phyloP scores from a whole-genome alignment of 1,140 invertebrate species.

The Bombus cullumanus region DNA sequence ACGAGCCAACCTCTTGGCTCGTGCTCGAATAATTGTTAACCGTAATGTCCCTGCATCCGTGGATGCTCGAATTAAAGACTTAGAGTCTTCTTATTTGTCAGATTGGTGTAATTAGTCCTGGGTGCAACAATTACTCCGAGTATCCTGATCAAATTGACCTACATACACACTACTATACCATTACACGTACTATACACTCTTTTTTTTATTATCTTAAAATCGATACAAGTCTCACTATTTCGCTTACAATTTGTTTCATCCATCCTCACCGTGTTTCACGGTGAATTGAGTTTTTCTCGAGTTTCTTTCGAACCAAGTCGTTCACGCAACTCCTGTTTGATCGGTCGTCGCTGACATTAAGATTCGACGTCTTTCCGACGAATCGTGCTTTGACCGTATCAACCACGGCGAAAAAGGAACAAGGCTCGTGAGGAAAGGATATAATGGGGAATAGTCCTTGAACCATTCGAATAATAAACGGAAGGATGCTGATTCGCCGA shows the following conservation, averaged over 20 bases:
- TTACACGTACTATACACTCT: not conserved
- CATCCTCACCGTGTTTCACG: not conserved
- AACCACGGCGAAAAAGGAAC: not conserved
- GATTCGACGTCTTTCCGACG: not conserved
- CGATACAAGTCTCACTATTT: not conserved
- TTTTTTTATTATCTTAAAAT: not conserved
- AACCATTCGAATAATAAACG: conserved; percentile 63
- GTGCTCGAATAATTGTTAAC: conserved; percentile 78
- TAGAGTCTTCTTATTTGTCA: conserved; percentile 69
- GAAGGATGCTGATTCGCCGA: conserved; percentile 66
- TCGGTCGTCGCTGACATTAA: not conserved
- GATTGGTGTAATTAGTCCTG: conserved; percentile 70
- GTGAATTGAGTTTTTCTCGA: no score
- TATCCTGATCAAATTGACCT: conserved; percentile 41
- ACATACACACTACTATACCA: conserved; percentile 18
- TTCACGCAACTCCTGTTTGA: not conserved
- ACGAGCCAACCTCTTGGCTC: conserved; percentile 68
- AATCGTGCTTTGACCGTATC: not conserved
- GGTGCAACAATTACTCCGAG: not conserved
- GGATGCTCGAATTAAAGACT: conserved; percentile 76
- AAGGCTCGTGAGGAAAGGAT: conserved; percentile 8
- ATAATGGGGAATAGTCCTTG: conserved; percentile 45
- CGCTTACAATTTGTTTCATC: not conserved
- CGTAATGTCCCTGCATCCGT: conserved; percentile 66
- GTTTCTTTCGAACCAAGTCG: not conserved